phyloP scores from a whole-genome alignment of 1,140 invertebrate species.

The Schlechtendalia chinensis region DNA sequence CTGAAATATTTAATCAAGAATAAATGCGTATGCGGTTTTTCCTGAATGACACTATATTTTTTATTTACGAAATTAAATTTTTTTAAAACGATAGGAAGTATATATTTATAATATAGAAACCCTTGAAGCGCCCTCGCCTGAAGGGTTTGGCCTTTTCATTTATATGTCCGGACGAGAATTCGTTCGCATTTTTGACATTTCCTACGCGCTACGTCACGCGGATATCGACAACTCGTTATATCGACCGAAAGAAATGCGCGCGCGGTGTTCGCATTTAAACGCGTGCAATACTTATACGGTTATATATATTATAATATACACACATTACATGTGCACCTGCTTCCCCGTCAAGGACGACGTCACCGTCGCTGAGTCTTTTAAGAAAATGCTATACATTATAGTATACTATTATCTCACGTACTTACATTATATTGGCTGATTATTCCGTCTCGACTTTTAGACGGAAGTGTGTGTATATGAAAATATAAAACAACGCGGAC shows the following conservation, averaged over 20 bases:
- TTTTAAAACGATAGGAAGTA: too few relatives aligned
- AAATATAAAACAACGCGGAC: not conserved
- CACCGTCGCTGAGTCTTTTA: not conserved
- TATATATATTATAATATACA: too few relatives aligned
- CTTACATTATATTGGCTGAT: too few relatives aligned
- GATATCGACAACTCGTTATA: not conserved
- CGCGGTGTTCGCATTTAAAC: too few relatives aligned
- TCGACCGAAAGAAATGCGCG: not conserved
- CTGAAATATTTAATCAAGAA: too few relatives aligned
- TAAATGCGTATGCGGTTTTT: too few relatives aligned
- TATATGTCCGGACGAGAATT: not conserved
- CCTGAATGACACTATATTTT: too few relatives aligned
- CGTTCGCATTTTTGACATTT: conserved; percentile 14
- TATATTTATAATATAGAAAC: too few relatives aligned
- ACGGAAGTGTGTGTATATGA: not conserved
- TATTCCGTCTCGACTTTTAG: not conserved
- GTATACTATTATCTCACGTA: not conserved
- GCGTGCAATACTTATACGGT: too few relatives aligned
- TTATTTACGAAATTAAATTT: too few relatives aligned
- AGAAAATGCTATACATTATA: not conserved
- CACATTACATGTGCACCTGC: not conserved
- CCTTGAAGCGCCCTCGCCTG: too few relatives aligned
- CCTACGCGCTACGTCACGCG: not conserved
- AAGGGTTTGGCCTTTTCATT: too few relatives aligned
- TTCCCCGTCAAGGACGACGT: not conserved